phyloP scores from a whole-genome alignment of 2,888 invertebrate genomes.

The Hypercompe scribonia region DNA sequence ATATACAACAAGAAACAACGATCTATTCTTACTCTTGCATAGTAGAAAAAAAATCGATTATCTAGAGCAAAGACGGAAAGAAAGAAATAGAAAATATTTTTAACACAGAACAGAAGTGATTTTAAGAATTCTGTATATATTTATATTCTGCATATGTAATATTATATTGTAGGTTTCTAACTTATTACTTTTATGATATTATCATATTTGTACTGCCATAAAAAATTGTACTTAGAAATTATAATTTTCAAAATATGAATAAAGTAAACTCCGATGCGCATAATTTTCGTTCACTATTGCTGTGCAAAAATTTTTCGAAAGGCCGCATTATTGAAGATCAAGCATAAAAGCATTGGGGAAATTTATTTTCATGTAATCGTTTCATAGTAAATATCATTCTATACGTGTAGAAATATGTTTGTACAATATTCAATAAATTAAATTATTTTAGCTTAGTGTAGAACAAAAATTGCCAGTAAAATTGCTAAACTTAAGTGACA shows the following conservation, averaged over 20 bases:
- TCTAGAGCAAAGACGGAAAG: neutral
- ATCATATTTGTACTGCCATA: neutral
- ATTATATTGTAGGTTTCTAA: neutral
- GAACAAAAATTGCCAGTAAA: too few relatives aligned
- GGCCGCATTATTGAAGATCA: neutral
- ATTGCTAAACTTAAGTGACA: too few relatives aligned
- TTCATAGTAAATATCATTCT: neutral
- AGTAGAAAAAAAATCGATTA: neutral
- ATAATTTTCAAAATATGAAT: too few relatives aligned
- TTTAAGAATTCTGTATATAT: too few relatives aligned
- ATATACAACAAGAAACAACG: too few relatives aligned
- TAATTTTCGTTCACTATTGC: neutral
- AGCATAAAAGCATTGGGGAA: neutral
- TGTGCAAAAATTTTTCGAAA: neutral
- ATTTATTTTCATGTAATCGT: neutral
- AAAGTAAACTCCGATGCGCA: neutral
- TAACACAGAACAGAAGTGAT: too few relatives aligned
- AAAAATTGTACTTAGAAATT: neutral
- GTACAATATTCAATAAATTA: too few relatives aligned
- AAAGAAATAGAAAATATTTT: neutral
- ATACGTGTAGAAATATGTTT: neutral
- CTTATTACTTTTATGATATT: neutral
- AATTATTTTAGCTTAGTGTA: too few relatives aligned
- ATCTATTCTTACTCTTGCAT: neutral
- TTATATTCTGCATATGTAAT: neutral